Percentiles rank a stretch among this genome's conserved stretches.
Evolutionary conservation across 2,113 vertebrate genomes (phyloP).

Genomic region (Triplophysa rosa): DNA sequence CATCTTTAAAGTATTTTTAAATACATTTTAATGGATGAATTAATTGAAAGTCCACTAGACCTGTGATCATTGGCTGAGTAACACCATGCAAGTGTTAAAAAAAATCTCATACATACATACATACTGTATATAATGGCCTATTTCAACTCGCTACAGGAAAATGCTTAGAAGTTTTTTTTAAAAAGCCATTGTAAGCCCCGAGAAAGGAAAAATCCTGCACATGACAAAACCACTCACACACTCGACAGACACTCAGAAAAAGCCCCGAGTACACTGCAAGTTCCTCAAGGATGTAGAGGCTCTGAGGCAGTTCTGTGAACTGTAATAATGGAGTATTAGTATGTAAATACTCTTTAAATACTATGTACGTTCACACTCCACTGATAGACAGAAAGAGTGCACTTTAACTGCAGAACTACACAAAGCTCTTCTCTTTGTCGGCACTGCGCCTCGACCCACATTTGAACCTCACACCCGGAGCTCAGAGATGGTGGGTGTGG

Average conservation of each 20-base stretch:
- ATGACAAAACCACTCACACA: slow-evolving; percentile 8
- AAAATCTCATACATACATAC: no score
- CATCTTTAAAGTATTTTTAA: no score
- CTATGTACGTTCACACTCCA: neutral
- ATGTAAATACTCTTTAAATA: slow-evolving; percentile 21
- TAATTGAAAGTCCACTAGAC: no score
- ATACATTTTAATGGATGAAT: no score
- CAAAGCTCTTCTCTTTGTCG: neutral
- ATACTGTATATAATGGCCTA: no score
- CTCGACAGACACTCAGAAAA: neutral
- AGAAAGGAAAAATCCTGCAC: neutral
- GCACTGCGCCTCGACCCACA: neutral
- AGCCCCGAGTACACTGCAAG: neutral
- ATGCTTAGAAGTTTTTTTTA: no score
- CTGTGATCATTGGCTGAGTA: no score
- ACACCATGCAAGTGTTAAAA: no score
- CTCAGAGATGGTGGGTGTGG: slow-evolving; percentile 9
- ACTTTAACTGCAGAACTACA: neutral
- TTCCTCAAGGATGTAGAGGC: neutral
- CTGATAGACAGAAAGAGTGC: neutral
- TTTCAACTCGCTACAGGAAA: no score
- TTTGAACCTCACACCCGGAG: slow-evolving; percentile 12
- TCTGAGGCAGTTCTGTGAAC: neutral
- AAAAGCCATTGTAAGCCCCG: neutral
- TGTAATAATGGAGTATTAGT: slow-evolving; percentile 11